These are phyloP conservation scores for Globodera rostochiensis DNA, from an alignment of 1,140 invertebrate species.

Conservation along the genomic window DNA sequence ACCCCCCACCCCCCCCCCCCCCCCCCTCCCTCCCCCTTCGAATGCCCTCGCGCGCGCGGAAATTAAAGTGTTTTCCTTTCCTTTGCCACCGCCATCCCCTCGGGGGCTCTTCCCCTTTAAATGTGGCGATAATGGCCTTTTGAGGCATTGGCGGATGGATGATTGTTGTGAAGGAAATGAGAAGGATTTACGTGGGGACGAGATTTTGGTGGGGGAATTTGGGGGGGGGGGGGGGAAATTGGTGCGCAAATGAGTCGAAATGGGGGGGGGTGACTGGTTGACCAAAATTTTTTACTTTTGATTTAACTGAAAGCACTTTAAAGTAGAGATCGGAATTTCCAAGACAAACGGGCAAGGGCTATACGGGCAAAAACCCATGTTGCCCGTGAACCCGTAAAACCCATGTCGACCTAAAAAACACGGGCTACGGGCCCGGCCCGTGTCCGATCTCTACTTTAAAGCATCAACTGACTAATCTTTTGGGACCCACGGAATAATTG, in stretches of 20 bases:
- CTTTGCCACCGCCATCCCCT: background rate
- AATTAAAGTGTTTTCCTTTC: constrained; percentile 17
- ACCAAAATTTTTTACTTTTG: no score
- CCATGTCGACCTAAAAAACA: no score
- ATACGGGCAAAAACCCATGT: no score
- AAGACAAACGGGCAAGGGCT: no score
- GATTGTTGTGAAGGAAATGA: background rate
- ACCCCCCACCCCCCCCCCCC: background rate
- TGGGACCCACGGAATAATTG: no score
- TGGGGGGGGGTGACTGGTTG: background rate
- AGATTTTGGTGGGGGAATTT: background rate
- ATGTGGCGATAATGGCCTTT: constrained; percentile 13
- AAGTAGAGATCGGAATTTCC: no score
- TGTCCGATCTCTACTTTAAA: no score
- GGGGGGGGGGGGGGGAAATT: constrained; percentile 4
- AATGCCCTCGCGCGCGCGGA: constrained; percentile 7
- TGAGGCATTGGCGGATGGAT: background rate
- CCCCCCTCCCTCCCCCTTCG: background rate
- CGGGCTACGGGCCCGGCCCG: no score
- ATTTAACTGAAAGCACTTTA: no score
- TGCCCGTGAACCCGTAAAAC: no score
- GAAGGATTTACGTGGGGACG: constrained; percentile 10
- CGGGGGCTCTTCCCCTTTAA: background rate
- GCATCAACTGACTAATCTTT: no score
- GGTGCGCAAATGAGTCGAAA: constrained; percentile 4